Evolutionary conservation across 2,797 vertebrate genomes (phyloP).

Genomic region (Myripristis jacobus): DNA sequence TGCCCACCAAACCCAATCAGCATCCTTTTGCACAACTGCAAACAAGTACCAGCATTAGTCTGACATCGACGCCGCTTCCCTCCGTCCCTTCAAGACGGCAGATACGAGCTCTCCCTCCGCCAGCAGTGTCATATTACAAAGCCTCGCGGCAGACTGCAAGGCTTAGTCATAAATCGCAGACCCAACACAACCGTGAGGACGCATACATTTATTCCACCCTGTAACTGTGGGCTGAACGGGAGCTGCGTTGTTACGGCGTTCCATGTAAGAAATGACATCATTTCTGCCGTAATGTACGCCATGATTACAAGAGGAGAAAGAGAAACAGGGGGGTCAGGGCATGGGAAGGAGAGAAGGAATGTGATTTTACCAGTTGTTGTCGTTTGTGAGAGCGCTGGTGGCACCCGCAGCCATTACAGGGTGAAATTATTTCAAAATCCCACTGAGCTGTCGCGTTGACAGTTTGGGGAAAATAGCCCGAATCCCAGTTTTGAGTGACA

Average conservation of each 20-base stretch:
- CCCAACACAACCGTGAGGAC: not conserved
- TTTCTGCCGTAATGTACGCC: not conserved
- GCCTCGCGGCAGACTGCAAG: not conserved
- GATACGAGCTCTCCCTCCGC: not conserved
- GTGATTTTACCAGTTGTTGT: slow-evolving; percentile 34
- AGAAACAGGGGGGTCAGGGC: not conserved
- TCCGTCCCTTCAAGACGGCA: not conserved
- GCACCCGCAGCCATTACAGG: not conserved
- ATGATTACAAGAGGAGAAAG: not conserved
- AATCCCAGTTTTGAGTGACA: not conserved
- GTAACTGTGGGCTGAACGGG: slow-evolving; percentile 7
- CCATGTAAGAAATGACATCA: not conserved
- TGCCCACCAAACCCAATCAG: not conserved
- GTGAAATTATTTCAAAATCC: not conserved
- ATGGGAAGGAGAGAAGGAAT: slow-evolving; percentile 28
- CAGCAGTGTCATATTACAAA: slow-evolving; percentile 4
- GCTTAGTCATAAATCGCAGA: slow-evolving; percentile 2
- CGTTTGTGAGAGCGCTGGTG: slow-evolving; percentile 24
- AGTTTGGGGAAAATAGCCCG: slow-evolving; percentile 1
- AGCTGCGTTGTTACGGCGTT: not conserved
- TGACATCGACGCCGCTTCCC: not conserved
- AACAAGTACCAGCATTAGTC: not conserved
- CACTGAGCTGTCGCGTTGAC: not conserved
- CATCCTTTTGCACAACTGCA: not conserved
- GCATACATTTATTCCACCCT: slow-evolving; percentile 13